These are phyloP conservation scores for Tridacna gigas DNA, from an alignment of 2,888 invertebrate species.

Conservation along the genomic window DNA sequence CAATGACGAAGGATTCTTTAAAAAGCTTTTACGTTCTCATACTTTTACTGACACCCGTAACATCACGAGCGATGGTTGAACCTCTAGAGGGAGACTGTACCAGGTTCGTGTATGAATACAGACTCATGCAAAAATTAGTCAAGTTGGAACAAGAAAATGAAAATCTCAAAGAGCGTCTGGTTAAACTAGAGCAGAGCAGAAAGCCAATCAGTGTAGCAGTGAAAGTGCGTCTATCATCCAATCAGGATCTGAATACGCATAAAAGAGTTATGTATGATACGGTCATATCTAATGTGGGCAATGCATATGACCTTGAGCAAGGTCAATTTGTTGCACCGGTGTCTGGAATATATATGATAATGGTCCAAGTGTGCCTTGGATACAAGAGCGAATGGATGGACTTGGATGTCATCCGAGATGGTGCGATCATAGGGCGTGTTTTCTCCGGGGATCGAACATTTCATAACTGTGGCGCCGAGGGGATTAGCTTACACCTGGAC, in stretches of 20 bases:
- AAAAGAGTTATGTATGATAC: slow-evolving; percentile 1
- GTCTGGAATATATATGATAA: slow-evolving; percentile 34
- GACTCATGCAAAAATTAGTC: slow-evolving; percentile 4
- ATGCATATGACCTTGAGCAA: not conserved
- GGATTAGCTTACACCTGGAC: slow-evolving; percentile 16
- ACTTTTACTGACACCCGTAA: not conserved
- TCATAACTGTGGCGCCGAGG: slow-evolving; percentile 34
- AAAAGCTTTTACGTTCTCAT: too few species aligned
- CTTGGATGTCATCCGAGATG: slow-evolving; percentile 38
- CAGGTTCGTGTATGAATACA: slow-evolving; percentile 41
- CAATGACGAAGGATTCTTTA: too few species aligned
- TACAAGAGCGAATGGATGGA: slow-evolving; percentile 17
- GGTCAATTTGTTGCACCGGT: slow-evolving; percentile 11
- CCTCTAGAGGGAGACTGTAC: slow-evolving; percentile 28
- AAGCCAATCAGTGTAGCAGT: slow-evolving; percentile 1
- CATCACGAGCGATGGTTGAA: not conserved
- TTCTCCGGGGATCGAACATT: slow-evolving; percentile 32
- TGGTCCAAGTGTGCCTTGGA: slow-evolving; percentile 22
- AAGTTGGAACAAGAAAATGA: slow-evolving; percentile 12
- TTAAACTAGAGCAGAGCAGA: not conserved
- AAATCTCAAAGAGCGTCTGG: not conserved
- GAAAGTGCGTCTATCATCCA: not conserved
- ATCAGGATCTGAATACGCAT: not conserved
- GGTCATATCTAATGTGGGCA: slow-evolving; percentile 7
- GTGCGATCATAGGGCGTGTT: slow-evolving; percentile 30